These are phyloP conservation scores for Melangyna quadrimaculata DNA, from an alignment of 2,888 invertebrate species.

Conservation along the genomic window DNA sequence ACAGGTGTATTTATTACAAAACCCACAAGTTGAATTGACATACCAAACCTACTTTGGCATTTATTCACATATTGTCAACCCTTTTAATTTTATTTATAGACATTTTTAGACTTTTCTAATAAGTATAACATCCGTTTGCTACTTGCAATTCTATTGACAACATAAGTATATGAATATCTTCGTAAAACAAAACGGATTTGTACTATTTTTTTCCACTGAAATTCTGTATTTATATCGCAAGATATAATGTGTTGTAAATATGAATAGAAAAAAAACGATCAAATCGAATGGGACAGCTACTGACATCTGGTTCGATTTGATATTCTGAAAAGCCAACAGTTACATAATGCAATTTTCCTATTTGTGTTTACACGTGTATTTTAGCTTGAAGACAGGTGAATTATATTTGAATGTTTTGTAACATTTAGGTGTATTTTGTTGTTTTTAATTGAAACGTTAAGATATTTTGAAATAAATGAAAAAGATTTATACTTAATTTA, in stretches of 20 bases:
- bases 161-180: neutral
- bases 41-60: neutral
- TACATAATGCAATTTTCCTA: conserved; percentile 12
- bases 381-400: neutral
- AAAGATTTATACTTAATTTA: neutral
- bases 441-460: neutral
- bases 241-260: neutral
- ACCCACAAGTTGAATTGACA: neutral
- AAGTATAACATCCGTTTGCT: neutral
- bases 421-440: neutral
- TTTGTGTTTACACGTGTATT: conserved; percentile 8
- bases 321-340: neutral
- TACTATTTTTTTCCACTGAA: neutral
- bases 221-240: neutral
- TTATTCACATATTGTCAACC: conserved; percentile 2
- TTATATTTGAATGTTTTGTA: neutral
- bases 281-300: neutral
- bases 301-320: conserved; percentile 16
- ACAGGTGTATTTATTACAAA: neutral
- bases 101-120: neutral
- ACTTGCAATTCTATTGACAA: neutral
- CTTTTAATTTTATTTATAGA: neutral
- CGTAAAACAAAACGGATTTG: neutral
- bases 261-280: neutral
- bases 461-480: neutral